A percentile compares a stretch with the other conserved stretches of the same genome.
phyloP scores from a whole-genome alignment of 2,113 vertebrate genomes.

The Catharus fuscescens region DNA sequence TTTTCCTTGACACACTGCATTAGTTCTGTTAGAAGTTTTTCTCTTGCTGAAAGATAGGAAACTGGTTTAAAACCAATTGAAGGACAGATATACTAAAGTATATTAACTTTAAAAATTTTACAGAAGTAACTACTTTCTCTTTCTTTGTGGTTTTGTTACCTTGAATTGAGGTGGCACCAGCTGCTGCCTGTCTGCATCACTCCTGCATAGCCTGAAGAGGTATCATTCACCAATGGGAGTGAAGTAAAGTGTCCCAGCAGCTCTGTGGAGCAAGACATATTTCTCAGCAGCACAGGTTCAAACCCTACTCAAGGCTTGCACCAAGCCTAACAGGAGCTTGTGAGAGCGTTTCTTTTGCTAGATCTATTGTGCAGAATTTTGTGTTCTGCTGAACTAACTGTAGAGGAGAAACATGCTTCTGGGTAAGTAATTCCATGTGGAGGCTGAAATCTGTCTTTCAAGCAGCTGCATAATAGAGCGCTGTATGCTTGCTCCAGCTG shows the following conservation, averaged over 20 bases:
- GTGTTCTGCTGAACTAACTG: conserved; percentile 37
- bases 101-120: not conserved
- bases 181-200: conserved; percentile 62
- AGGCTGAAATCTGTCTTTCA: conserved; percentile 24
- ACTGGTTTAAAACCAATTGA: not conserved
- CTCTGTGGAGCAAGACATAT: conserved; percentile 50
- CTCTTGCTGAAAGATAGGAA: not conserved
- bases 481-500: conserved; percentile 2
- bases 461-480: not conserved
- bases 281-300: conserved; percentile 55
- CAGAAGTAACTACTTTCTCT: conserved; percentile 49
- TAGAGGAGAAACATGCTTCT: conserved; percentile 75
- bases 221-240: conserved; percentile 49
- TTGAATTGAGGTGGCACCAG: conserved; percentile 49
- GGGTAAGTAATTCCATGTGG: conserved; percentile 76
- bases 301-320: conserved; percentile 29
- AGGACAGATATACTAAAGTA: not conserved
- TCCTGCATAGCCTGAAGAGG: conserved; percentile 40
- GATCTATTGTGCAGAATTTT: conserved; percentile 41
- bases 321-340: conserved; percentile 34
- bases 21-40: not conserved
- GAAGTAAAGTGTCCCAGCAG: conserved; percentile 22
- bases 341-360: not conserved
- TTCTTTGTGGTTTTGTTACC: conserved; percentile 56
- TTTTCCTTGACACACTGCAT: not conserved